phyloP scores from a whole-genome alignment of 2,797 vertebrate genomes.

The Capromys pilorides region DNA sequence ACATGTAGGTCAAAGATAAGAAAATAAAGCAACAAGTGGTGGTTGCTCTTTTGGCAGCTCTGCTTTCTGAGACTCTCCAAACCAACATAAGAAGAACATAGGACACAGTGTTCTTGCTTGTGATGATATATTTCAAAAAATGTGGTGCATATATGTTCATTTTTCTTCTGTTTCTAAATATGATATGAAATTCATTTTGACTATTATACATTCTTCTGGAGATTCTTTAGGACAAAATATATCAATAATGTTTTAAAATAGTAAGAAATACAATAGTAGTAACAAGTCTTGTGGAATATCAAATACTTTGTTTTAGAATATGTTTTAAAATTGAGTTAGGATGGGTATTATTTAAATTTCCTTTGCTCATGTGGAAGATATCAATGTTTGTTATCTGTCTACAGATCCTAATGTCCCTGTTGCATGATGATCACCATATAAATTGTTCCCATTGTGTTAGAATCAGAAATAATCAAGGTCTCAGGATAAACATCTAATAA shows the following conservation, averaged over 20 bases:
- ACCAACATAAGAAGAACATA: not conserved
- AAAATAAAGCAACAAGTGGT: conserved; percentile 14
- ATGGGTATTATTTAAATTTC: conserved; percentile 13
- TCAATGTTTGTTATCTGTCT: conserved; percentile 40
- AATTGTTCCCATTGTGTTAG: conserved; percentile 46
- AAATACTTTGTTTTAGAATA: not conserved
- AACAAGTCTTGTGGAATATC: not conserved
- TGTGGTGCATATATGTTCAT: not conserved
- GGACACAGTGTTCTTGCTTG: not conserved
- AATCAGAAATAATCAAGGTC: conserved; percentile 50
- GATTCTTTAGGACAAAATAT: conserved; percentile 34
- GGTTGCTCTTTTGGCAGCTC: not conserved
- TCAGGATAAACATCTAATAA: conserved; percentile 45
- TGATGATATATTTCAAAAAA: not conserved
- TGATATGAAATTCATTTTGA: conserved; percentile 38
- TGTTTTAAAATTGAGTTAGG: conserved; percentile 59
- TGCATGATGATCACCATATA: not conserved
- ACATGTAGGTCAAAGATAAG: not conserved
- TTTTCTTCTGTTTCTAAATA: conserved; percentile 44
- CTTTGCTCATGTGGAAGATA: conserved; percentile 60
- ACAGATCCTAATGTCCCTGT: not conserved
- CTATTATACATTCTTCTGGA: conserved; percentile 17
- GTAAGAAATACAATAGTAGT: not conserved
- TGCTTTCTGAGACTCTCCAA: conserved; percentile 20
- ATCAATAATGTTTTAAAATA: not conserved